Evolutionary conservation across 2,888 invertebrate genomes (phyloP).

Genomic region (Euzophera pinguis): DNA sequence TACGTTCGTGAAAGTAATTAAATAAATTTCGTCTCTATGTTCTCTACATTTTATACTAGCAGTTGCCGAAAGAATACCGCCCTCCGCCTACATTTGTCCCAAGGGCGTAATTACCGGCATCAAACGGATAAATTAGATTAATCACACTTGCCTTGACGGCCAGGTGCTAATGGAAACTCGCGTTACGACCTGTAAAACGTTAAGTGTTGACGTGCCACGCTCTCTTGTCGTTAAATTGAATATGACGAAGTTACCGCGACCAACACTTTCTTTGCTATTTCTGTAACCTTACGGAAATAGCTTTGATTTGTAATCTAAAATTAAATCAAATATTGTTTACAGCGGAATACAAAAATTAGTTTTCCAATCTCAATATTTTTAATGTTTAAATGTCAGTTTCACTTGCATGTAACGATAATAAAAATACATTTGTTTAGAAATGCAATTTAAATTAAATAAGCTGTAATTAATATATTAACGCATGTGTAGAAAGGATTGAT

Average conservation of each 20-base stretch:
- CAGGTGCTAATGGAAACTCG: constrained; percentile 64
- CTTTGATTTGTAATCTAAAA: no score
- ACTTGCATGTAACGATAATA: no score
- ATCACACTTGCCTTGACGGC: constrained; percentile 59
- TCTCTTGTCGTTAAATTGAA: constrained; percentile 38
- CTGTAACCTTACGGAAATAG: no score
- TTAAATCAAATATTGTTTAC: no score
- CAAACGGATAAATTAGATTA: constrained; percentile 69
- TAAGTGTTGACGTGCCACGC: constrained; percentile 38
- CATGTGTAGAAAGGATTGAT: no score
- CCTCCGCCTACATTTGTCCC: constrained; percentile 38
- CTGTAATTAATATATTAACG: no score
- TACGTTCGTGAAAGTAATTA: no score
- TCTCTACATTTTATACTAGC: neutral
- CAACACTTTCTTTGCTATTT: constrained; percentile 6
- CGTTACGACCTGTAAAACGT: constrained; percentile 47
- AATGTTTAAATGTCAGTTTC: no score
- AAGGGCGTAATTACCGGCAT: constrained; percentile 55
- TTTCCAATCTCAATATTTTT: no score
- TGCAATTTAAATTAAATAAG: no score
- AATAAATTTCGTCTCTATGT: neutral
- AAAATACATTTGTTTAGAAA: no score
- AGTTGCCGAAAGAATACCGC: constrained; percentile 37
- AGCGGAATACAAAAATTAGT: no score
- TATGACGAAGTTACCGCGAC: constrained; percentile 26